These are phyloP conservation scores for Drosophila yakuba DNA, from an alignment of 1,140 invertebrate genomes.

Conservation along the genomic window DNA sequence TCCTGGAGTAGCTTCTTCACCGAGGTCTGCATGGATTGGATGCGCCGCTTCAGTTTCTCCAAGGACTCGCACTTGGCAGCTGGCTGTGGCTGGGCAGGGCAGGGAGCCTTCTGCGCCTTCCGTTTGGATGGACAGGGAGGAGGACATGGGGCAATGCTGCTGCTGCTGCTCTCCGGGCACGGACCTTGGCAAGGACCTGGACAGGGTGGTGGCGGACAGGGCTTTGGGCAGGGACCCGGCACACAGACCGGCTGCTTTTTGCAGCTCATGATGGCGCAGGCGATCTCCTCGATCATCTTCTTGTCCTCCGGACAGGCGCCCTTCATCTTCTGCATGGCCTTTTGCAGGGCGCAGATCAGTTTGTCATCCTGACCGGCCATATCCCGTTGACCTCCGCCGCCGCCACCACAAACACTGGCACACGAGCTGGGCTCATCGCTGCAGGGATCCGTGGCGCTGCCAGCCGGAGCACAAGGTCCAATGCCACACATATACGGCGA, in stretches of 20 bases:
- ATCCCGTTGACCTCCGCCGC: slow-evolving; percentile 17
- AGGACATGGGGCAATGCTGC: neutral
- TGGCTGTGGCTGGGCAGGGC: neutral
- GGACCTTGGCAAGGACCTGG: slow-evolving; percentile 2
- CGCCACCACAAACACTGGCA: slow-evolving; percentile 12
- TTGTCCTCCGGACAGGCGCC: slow-evolving; percentile 75
- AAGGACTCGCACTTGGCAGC: slow-evolving; percentile 56
- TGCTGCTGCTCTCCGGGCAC: slow-evolving; percentile 44
- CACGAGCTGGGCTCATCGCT: slow-evolving; percentile 44
- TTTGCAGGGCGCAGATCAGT: slow-evolving; percentile 58
- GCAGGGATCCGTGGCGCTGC: slow-evolving; percentile 35
- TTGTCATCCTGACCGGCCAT: slow-evolving; percentile 56
- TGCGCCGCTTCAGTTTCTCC: slow-evolving; percentile 69
- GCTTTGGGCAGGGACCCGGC: slow-evolving; percentile 32
- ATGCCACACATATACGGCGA: slow-evolving; percentile 63
- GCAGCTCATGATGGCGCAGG: slow-evolving; percentile 58
- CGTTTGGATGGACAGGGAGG: slow-evolving; percentile 12
- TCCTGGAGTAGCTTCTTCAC: slow-evolving; percentile 69
- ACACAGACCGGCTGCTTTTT: slow-evolving; percentile 46
- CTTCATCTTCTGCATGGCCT: slow-evolving; percentile 78
- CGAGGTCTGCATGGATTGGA: slow-evolving; percentile 69
- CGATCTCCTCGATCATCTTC: slow-evolving; percentile 76
- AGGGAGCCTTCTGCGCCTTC: neutral
- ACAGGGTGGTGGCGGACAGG: slow-evolving; percentile 4
- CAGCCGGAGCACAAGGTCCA: slow-evolving; percentile 13